phyloP scores from a whole-genome alignment of 2,888 invertebrate species.

The Hemicrepidius hirtus region DNA sequence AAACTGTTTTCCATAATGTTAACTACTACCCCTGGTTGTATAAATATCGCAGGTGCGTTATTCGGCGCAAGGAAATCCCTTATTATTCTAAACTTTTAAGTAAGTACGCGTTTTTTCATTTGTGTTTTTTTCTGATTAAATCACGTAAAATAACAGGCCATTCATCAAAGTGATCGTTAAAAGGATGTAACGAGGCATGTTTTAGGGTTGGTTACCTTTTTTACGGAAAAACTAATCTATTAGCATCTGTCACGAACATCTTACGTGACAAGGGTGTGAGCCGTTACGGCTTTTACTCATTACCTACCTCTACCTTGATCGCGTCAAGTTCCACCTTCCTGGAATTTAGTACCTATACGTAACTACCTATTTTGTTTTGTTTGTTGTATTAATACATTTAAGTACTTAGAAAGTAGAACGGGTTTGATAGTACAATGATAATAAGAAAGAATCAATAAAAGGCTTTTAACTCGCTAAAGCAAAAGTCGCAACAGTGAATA shows the following conservation, averaged over 20 bases:
- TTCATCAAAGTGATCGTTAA: slow-evolving; percentile 13
- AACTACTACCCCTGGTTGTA: no score
- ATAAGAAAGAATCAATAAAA: not conserved
- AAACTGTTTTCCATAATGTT: no score
- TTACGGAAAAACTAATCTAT: slow-evolving; percentile 25
- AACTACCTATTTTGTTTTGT: no score
- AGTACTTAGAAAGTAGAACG: not conserved
- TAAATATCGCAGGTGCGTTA: no score
- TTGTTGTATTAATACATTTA: no score
- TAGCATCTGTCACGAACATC: slow-evolving; percentile 29
- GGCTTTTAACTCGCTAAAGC: not conserved
- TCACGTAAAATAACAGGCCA: not conserved
- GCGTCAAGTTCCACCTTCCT: not conserved
- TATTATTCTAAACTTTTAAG: no score
- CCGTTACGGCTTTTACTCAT: slow-evolving; percentile 12
- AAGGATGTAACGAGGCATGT: slow-evolving; percentile 26
- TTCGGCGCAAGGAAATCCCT: no score
- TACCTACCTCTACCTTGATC: slow-evolving; percentile 5
- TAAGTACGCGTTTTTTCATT: not conserved
- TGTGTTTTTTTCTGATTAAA: not conserved
- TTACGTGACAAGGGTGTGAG: slow-evolving; percentile 27
- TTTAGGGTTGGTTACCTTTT: slow-evolving; percentile 25
- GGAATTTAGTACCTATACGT: not conserved
- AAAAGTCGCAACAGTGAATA: not conserved
- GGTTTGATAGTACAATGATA: not conserved